Conservation (phyloP, 2,797 vertebrate genomes). For the Gephyroberyx darwinii region DNA sequence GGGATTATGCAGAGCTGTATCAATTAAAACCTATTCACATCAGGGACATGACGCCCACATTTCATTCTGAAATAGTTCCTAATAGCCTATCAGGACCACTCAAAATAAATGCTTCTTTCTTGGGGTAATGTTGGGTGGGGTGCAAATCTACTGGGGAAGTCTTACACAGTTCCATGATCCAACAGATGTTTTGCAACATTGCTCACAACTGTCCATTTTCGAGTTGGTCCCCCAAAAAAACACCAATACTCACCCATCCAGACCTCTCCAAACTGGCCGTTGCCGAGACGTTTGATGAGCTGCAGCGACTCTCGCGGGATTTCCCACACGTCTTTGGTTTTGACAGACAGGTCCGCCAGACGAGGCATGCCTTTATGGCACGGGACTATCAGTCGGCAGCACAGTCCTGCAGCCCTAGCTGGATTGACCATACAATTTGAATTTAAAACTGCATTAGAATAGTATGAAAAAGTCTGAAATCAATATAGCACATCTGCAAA, state of each 20-base stretch:
- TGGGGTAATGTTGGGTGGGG: not conserved
- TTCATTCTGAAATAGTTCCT: constrained; percentile 4
- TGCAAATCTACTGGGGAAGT: constrained; percentile 17
- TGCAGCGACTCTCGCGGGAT: constrained; percentile 99
- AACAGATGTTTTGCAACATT: constrained; percentile 47
- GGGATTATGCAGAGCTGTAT: not conserved
- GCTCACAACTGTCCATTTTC: constrained; percentile 50
- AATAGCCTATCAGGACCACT: constrained; percentile 9
- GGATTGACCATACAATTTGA: not conserved
- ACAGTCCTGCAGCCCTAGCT: constrained; percentile 98
- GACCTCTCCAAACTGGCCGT: constrained; percentile 99
- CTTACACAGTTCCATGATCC: constrained; percentile 14
- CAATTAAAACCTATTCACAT: constrained; percentile 3
- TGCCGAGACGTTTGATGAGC: constrained; percentile 99
- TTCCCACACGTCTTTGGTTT: constrained; percentile 99
- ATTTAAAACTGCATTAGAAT: not conserved
- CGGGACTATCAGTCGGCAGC: constrained; percentile 96
- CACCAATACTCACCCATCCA: constrained; percentile 94
- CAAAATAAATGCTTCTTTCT: constrained; percentile 19
- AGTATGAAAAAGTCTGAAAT: not conserved
- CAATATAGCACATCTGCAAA: no score
- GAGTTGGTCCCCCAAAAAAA: constrained; percentile 18
- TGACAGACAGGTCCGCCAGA: constrained; percentile 98
- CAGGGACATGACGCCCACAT: not conserved
- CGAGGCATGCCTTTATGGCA: constrained; percentile 99